Evolutionary conservation across 2,113 vertebrate species (phyloP), one percentile per base, ranked within the genome.

Genomic region (Oryzias curvinotus): DNA sequence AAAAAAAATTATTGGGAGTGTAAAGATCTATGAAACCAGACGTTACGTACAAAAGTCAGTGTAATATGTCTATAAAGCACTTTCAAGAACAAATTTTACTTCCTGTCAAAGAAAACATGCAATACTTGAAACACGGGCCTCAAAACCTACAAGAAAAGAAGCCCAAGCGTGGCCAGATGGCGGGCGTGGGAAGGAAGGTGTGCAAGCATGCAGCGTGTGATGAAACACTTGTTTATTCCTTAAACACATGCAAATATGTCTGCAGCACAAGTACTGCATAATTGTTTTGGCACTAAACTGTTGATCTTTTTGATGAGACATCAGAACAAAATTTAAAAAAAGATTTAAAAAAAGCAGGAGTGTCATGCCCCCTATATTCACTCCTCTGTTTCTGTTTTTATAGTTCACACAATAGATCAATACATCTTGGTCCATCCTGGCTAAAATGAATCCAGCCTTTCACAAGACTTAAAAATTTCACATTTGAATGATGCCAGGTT

Each of bases 141-240:
- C 45, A 47, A 52, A 55, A 68, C 41, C 58, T 54, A 30, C 44
- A 6, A 41, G 44, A 46, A 44, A n/a, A 14, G 17, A 50, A 44
- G 54, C 77, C 48, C 65, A 59, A 55, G 53, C 54, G 28, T 30
- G 43, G 61, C 26, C 77, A 80, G 79, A 74, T 86, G 82, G 69
- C 13, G n/a, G 8, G 53, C 58, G 80, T 77, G 47, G 64, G 78
- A 58, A 26, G 44, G 52, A 57, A 54, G 45, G 19, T 52, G 30
- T 10, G 7, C 64, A 54, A 42, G 19, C 50, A 25, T 10, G 7
- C 64, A 48, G 4, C 26, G 50, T 73, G 62, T 45, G 60, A 64
- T 36, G 15, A 57, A 65, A 61, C 64, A 55, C 51, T 41, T 65
- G 47, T 46, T 57, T 46, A 43, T 49, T 19, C 15, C 46, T 54